Percentiles rank a stretch among this genome's conserved stretches.
phyloP scores from a whole-genome alignment of 2,113 vertebrate genomes.

The Ivindomyrus marchei region DNA sequence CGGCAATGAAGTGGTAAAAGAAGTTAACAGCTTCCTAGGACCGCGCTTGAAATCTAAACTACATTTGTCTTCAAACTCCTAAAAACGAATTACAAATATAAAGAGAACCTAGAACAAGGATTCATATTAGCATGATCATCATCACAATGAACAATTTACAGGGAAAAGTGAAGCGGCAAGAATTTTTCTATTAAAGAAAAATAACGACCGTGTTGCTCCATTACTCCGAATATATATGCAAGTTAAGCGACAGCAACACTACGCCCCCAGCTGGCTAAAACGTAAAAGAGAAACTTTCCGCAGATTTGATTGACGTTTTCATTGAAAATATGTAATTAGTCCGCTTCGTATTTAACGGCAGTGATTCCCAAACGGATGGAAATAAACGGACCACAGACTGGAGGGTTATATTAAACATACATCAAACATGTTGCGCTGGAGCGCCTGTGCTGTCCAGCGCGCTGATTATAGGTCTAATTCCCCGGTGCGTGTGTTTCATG shows the following conservation, averaged over 20 bases:
- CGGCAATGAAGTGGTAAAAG: neutral
- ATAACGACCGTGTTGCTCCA: neutral
- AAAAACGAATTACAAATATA: neutral
- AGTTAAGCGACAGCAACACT: neutral
- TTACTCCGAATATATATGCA: neutral
- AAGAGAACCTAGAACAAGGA: too few species aligned
- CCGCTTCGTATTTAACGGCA: neutral
- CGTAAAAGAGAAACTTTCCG: neutral
- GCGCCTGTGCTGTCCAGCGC: neutral
- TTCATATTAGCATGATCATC: too few species aligned
- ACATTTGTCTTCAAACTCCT: neutral
- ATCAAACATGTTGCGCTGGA: neutral
- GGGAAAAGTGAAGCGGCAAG: too few species aligned
- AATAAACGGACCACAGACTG: constrained; percentile 27
- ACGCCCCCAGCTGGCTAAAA: neutral
- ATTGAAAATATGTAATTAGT: neutral
- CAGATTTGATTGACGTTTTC: neutral
- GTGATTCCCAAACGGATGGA: constrained; percentile 28
- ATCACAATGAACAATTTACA: too few species aligned
- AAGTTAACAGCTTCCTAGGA: neutral
- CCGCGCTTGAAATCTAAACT: neutral
- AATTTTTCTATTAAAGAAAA: neutral
- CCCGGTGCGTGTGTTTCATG: neutral
- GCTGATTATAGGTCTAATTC: neutral
- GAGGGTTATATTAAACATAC: constrained; percentile 12